A percentile compares a stretch with the other conserved stretches of the same genome.
phyloP scores from a whole-genome alignment of 2,113 vertebrate species.

The Trematocara macrostoma region DNA sequence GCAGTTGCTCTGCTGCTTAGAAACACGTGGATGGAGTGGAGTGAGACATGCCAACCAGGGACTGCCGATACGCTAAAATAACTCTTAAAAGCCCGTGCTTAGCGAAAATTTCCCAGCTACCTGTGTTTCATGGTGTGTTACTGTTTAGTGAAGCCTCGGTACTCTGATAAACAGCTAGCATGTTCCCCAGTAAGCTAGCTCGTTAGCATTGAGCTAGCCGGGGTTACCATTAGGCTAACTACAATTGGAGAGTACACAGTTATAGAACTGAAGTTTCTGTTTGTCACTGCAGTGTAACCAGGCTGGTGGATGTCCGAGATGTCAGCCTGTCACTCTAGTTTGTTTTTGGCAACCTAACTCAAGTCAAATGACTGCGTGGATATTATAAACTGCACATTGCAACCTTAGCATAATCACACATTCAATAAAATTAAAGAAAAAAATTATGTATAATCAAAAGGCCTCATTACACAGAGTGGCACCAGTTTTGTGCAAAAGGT shows the following conservation, averaged over 20 bases:
- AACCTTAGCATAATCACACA: neutral
- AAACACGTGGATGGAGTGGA: conserved; percentile 54
- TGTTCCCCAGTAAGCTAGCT: neutral
- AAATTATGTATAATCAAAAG: neutral
- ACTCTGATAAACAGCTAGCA: neutral
- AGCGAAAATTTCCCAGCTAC: neutral
- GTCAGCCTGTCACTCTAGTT: neutral
- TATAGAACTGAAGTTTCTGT: neutral
- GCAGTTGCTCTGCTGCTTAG: neutral
- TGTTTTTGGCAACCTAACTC: neutral
- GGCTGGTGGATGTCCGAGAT: neutral
- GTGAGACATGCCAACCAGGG: neutral
- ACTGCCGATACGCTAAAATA: neutral
- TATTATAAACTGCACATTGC: neutral
- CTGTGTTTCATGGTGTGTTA: neutral
- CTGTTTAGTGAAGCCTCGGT: neutral
- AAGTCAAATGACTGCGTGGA: neutral
- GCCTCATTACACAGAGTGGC: neutral
- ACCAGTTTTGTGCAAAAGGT: neutral
- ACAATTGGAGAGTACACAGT: neutral
- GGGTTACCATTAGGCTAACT: neutral
- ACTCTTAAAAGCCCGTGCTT: neutral
- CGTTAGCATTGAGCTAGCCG: conserved; percentile 35
- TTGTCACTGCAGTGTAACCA: neutral
- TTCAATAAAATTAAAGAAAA: neutral